These are phyloP conservation scores for Plebejus argus DNA, from an alignment of 2,888 invertebrate genomes.

Conservation along the genomic window DNA sequence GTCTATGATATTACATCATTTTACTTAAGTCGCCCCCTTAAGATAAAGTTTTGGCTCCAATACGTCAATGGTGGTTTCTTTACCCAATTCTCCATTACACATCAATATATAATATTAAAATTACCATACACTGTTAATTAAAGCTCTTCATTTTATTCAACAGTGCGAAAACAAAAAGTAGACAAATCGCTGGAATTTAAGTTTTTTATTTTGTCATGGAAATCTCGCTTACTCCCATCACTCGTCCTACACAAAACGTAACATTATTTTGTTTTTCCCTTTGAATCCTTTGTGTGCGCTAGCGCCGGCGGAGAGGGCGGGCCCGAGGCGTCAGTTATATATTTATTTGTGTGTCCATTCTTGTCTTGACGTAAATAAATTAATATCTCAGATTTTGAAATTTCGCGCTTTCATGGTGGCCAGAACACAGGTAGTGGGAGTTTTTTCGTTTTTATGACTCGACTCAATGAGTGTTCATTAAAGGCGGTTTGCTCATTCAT, in stretches of 20 bases:
- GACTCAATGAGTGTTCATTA: constrained; percentile 26
- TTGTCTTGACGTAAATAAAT: constrained; percentile 77
- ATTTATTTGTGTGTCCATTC: constrained; percentile 80
- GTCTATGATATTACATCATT: too few species aligned
- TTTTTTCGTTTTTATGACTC: constrained; percentile 29
- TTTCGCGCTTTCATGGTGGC: constrained; percentile 76
- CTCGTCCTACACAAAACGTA: constrained; percentile 50
- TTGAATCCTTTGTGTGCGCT: constrained; percentile 75
- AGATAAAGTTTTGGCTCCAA: too few species aligned
- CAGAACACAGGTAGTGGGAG: constrained; percentile 39
- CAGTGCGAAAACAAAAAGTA: too few species aligned
- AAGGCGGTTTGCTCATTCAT: constrained; percentile 17
- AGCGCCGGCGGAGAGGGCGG: constrained; percentile 64
- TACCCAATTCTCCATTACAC: too few species aligned
- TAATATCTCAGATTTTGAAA: constrained; percentile 64
- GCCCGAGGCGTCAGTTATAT: constrained; percentile 67
- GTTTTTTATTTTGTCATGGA: neutral
- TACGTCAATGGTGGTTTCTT: too few species aligned
- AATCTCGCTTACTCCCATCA: constrained; percentile 40
- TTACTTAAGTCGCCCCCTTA: too few species aligned
- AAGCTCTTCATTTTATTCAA: too few species aligned
- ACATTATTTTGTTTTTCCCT: constrained; percentile 70
- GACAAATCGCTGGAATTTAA: too few species aligned
- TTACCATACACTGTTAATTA: too few species aligned
- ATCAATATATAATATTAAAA: too few species aligned